Conservation (phyloP, 1,140 invertebrate genomes). For the Chironomus striatipennis region DNA sequence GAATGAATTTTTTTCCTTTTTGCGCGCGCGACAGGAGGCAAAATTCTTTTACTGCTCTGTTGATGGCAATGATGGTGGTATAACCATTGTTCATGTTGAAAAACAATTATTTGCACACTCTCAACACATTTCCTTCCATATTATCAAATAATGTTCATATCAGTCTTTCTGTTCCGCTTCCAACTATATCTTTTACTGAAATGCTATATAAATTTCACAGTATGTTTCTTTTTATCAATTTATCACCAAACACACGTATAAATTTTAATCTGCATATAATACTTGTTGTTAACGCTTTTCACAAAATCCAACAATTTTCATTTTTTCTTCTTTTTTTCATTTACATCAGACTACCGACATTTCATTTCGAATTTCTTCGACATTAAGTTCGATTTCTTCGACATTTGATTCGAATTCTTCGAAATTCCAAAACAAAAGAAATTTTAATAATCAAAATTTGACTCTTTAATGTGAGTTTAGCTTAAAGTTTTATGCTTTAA, state of each 20-base stretch:
- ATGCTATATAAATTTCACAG: background rate
- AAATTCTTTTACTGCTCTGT: background rate
- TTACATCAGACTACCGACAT: background rate
- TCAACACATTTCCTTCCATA: background rate
- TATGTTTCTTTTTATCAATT: background rate
- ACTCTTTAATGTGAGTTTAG: no score
- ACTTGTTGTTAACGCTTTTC: no score
- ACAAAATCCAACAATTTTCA: background rate
- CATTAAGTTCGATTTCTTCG: no score
- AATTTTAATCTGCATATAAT: background rate
- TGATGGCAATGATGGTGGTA: background rate
- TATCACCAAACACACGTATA: background rate
- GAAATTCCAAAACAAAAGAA: no score
- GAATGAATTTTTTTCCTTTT: background rate
- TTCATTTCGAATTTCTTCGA: no score
- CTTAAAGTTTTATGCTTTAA: no score
- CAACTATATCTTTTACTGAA: background rate
- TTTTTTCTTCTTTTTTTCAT: background rate
- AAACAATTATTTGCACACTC: conserved; percentile 21
- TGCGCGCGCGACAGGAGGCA: background rate
- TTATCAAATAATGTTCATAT: no score
- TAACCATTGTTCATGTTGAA: background rate
- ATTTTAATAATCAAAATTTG: no score
- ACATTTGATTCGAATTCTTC: no score
- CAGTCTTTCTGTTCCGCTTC: no score